Conservation (phyloP, 2,888 invertebrate genomes). For the Plutella xylostella region DNA sequence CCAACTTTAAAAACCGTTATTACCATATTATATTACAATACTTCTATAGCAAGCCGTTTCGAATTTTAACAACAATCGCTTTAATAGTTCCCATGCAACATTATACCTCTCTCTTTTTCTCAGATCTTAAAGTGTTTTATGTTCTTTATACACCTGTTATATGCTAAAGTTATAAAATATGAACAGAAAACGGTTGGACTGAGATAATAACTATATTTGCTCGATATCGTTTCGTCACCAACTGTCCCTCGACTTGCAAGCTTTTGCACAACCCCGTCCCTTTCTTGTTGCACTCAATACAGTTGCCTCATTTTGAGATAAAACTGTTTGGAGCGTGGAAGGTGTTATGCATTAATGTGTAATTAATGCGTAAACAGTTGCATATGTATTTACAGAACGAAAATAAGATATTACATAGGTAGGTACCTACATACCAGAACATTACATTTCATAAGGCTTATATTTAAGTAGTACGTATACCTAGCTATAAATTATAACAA, state of each 20-base stretch:
- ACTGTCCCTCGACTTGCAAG: slow-evolving; percentile 24
- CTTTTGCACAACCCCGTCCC: slow-evolving; percentile 21
- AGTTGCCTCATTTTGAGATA: slow-evolving; percentile 1
- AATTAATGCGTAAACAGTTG: no score
- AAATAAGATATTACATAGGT: no score
- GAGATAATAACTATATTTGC: slow-evolving; percentile 22
- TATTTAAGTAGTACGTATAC: no score
- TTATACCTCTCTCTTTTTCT: not conserved
- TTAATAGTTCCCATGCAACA: not conserved
- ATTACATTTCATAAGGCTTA: no score
- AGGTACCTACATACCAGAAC: no score
- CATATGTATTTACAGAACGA: no score
- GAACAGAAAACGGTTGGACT: no score
- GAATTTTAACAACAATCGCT: not conserved
- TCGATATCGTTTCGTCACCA: slow-evolving; percentile 33
- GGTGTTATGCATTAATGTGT: not conserved
- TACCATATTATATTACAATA: no score
- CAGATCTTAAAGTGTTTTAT: not conserved
- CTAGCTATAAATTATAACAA: no score
- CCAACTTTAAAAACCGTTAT: no score
- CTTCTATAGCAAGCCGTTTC: slow-evolving; percentile 1
- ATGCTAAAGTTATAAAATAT: no score
- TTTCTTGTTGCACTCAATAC: not conserved
- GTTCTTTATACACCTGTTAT: no score
- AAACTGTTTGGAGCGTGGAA: not conserved